Conservation (phyloP, 2,113 vertebrate species). For the Chloropsis cyanopogon region DNA sequence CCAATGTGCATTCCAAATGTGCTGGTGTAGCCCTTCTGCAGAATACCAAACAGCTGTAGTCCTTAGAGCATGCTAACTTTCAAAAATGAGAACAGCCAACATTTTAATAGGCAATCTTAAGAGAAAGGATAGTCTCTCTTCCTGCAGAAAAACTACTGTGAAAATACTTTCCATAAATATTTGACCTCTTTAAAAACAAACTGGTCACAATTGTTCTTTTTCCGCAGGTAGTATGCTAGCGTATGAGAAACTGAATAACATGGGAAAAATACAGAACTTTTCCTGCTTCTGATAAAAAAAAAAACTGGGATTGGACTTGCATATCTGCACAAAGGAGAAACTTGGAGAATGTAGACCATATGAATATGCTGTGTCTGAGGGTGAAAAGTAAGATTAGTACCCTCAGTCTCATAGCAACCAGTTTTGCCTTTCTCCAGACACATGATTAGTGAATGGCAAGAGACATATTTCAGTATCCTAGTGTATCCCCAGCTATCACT, state of each 20-base stretch:
- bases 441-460: background rate
- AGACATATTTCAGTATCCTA: background rate
- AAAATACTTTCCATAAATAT: background rate
- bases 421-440: background rate
- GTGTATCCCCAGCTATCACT: background rate
- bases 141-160: background rate
- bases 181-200: background rate
- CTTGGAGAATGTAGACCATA: background rate
- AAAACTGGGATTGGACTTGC: background rate
- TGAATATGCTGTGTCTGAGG: fast-evolving
- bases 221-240: background rate
- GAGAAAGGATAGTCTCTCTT: background rate
- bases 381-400: background rate
- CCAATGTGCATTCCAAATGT: background rate
- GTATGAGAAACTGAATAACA: background rate
- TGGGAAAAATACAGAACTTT: background rate
- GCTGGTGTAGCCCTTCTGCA: background rate
- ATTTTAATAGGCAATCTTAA: background rate
- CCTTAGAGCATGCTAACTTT: background rate
- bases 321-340: background rate
- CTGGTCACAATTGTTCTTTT: background rate
- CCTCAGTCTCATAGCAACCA: background rate
- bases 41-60: background rate
- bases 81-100: background rate
- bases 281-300: background rate